Percentiles rank a stretch among this genome's conserved stretches.
These are phyloP conservation scores for Pelmatolapia mariae DNA, from an alignment of 2,113 vertebrate species.

Conservation along the genomic window DNA sequence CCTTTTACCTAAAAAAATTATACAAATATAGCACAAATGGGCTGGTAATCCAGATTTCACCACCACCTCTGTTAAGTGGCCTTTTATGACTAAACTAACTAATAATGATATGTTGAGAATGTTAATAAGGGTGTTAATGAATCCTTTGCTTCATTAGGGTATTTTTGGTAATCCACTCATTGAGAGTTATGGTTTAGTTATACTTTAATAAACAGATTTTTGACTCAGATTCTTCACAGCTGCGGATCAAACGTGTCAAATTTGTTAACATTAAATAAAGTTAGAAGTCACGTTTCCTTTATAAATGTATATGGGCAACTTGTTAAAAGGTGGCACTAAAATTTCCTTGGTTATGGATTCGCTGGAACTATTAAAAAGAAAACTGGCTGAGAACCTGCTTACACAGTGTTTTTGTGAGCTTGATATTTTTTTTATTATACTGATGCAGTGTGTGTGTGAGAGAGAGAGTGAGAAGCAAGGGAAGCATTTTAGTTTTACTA, in stretches of 20 bases:
- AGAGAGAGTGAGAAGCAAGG: background rate
- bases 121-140: background rate
- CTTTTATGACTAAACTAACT: background rate
- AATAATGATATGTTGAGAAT: background rate
- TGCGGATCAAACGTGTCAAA: fast-evolving
- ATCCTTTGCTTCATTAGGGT: background rate
- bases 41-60: background rate
- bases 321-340: background rate
- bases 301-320: background rate
- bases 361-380: background rate
- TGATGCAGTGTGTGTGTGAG: background rate
- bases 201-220: background rate
- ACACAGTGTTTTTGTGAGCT: background rate
- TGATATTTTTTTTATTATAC: fast-evolving
- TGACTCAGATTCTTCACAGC: background rate
- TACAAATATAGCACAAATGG: background rate
- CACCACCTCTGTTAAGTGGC: fast-evolving
- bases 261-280: background rate
- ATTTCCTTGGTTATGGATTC: background rate
- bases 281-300: background rate
- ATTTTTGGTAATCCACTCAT: background rate
- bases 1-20: fast-evolving
- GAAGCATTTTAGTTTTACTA: background rate
- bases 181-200: background rate
- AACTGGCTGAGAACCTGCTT: background rate